Evolutionary conservation across 2,797 vertebrate species (phyloP), one percentile per base, ranked within the genome.

Genomic region (Pristis pectinata): DNA sequence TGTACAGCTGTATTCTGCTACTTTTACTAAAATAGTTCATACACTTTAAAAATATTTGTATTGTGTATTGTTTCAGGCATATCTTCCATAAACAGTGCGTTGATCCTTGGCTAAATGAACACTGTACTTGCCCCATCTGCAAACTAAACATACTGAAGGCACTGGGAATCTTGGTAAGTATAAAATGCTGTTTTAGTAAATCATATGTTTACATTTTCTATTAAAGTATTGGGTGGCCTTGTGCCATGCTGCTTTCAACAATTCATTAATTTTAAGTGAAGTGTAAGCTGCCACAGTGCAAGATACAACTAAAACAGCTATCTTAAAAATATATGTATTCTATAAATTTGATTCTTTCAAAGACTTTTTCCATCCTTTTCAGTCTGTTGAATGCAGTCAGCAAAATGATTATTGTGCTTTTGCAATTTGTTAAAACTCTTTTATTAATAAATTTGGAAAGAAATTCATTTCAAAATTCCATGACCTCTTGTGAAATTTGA

Each of bases 71-170:
- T 13, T 94, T 94, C 95, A 99, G 99, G 97, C 99, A 99, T 49
- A 98, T 99, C 96, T 99, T 99, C 96, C 99, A 99, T 97, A 99
- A 99, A 96, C 97, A 98, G 95, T 99, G 99, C 94, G 99, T 99
- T 96, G 99, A 99, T 95, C 99, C 99, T 0, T 99, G 99, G 99
- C 97, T 99, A 94, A 99, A 98, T 94, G 99, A 99, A 95, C 99
- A 99, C 95, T 99, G 98, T 96, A 99, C 99, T 2, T 99, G 99
- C 95, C 99, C 99, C 27, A 99, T 99, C 98, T 99, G 99, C 96
- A 99, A 99, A 96, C 97, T 99, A 95, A 99, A 99, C 96, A 99
- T 99, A 97, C 97, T 99, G 95, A 99, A 99, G 97, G 99, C 99
- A 49, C 97, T 99, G 19, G 99, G 99, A 96, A 98, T 99, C 96